Evolutionary conservation across 1,140 invertebrate species (phyloP), one percentile per base, ranked within the genome.

Genomic region (Spodoptera frugiperda): DNA sequence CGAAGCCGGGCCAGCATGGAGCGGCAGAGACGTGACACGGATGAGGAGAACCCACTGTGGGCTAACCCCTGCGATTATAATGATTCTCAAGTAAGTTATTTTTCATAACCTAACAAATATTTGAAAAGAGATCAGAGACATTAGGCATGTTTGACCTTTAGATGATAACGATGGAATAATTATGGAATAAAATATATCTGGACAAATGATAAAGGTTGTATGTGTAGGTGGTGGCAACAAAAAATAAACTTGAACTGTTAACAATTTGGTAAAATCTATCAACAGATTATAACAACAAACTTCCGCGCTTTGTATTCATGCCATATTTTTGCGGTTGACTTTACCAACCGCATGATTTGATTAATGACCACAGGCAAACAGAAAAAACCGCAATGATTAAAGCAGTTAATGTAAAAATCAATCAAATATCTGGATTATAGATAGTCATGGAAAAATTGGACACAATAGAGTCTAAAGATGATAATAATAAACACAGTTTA

Each of bases 41-140:
- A 77, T 11, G 19, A 59, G 30, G 87, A 90, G 65, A 88, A 91
- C 71, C 55, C 53, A 30, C 70, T 87, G 8, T 93, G 90, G 90
- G 85, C 72, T 19, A 92, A 92, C 70, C 91, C 91, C 30, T 93
- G 91, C 78, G 87, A 91, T 77, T 89, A 87, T 76, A 84, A 75
- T 46, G 57, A 79, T 17, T 82, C 84, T 51, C 82, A 84, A 78
- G 90, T 90, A 80, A 86, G 87, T 85, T 11, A 9, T 19, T 10
- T 17, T 10, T 15, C n/a, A 2, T 1, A 0, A n/a, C n/a, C 5
- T 11, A 51, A 15, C 10, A 51, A 51, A 51, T 51, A n/a, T 1
- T 39, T 9, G 33, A 25, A 0, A 39, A 39, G 8, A 39, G 8
- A 39, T 39, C 33, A 25, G 25, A 25, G 5, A 4, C 0, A 25